These are phyloP conservation scores for Carapus acus DNA, from an alignment of 2,797 vertebrate species.

Conservation along the genomic window DNA sequence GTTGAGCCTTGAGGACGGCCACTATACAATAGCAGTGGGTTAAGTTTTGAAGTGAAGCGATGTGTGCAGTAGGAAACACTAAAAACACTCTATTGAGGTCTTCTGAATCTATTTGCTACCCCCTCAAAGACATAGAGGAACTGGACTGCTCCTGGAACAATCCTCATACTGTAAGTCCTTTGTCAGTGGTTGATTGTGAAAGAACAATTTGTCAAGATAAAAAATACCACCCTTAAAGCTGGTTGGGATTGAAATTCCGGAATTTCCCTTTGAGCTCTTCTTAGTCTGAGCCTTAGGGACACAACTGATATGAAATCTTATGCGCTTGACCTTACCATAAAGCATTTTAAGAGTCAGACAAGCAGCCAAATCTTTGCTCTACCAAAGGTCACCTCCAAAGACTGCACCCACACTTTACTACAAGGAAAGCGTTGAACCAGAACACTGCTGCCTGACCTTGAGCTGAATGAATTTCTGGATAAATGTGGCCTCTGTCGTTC, in stretches of 20 bases:
- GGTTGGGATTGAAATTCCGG: too few relatives aligned
- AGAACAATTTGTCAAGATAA: too few relatives aligned
- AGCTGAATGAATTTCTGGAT: constrained; percentile 47
- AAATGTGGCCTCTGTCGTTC: constrained; percentile 51
- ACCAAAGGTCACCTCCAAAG: constrained; percentile 66
- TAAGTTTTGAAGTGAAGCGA: not conserved
- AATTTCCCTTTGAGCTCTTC: too few relatives aligned
- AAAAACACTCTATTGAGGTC: not conserved
- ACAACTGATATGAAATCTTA: constrained; percentile 51
- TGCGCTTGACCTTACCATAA: constrained; percentile 66
- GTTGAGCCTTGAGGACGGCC: constrained; percentile 17
- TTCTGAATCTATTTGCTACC: not conserved
- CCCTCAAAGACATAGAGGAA: too few relatives aligned
- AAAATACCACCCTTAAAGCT: too few relatives aligned
- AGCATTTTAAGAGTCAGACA: constrained; percentile 60
- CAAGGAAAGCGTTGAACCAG: constrained; percentile 48
- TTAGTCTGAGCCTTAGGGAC: constrained; percentile 34
- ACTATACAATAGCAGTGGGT: constrained; percentile 7
- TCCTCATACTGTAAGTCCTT: too few relatives aligned
- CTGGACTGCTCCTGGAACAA: too few relatives aligned
- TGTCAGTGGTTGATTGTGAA: too few relatives aligned
- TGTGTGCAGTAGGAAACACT: not conserved
- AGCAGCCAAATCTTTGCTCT: constrained; percentile 58
- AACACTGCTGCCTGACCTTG: constrained; percentile 33
- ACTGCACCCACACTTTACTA: constrained; percentile 53